Percentiles rank a stretch among this genome's conserved stretches.
These are phyloP conservation scores for Salticus scenicus DNA, from an alignment of 2,888 invertebrate species.

Conservation along the genomic window DNA sequence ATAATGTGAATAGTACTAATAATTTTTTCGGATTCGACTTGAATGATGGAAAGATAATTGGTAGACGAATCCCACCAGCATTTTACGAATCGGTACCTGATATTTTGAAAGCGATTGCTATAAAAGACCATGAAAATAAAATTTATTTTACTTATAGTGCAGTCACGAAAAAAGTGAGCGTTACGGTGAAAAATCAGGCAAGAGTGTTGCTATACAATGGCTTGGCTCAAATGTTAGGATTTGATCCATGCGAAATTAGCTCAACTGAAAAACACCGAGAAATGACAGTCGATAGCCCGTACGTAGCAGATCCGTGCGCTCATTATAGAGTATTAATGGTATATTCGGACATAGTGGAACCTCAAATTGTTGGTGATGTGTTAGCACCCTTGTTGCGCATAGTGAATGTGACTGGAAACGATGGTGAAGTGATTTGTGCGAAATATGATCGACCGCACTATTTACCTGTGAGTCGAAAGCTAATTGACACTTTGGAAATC, in stretches of 20 bases:
- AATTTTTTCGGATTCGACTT: constrained; percentile 16
- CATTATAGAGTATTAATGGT: neutral
- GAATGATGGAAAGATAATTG: neutral
- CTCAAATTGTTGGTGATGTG: constrained; percentile 23
- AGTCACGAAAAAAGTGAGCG: neutral
- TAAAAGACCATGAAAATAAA: neutral
- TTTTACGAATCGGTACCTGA: neutral
- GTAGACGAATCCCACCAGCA: neutral
- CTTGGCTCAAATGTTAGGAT: neutral
- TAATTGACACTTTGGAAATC: constrained; percentile 49
- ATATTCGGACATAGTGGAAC: constrained; percentile 13
- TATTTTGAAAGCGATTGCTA: neutral
- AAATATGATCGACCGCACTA: constrained; percentile 31
- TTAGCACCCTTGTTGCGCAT: constrained; percentile 32
- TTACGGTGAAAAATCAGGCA: neutral
- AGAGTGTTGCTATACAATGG: neutral
- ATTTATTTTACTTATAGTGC: neutral
- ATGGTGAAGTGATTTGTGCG: neutral
- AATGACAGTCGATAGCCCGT: neutral
- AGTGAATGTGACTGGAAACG: constrained; percentile 60
- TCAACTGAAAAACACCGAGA: neutral
- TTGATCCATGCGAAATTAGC: neutral
- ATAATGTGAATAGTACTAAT: constrained; percentile 10
- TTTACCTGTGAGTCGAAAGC: constrained; percentile 33
- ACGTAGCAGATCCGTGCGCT: constrained; percentile 13